These are phyloP conservation scores for Pollenia amentaria DNA, from an alignment of 2,888 invertebrate species.

Conservation along the genomic window DNA sequence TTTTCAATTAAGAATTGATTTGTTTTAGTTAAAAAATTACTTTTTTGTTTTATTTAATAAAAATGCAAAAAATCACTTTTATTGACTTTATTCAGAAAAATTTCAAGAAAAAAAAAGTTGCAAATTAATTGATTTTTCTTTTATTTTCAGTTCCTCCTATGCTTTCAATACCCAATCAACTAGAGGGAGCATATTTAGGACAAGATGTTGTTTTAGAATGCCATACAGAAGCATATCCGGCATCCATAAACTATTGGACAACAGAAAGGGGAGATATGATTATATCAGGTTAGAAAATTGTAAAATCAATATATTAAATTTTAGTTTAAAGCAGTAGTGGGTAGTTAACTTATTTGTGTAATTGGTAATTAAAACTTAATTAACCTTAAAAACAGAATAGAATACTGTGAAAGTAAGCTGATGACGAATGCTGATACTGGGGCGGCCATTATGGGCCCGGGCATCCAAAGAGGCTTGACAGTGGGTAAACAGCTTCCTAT, in stretches of 20 bases:
- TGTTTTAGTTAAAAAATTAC: constrained; percentile 48
- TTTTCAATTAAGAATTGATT: constrained; percentile 67
- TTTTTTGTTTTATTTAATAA: constrained; percentile 29
- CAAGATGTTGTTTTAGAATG: constrained; percentile 95
- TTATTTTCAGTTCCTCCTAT: constrained; percentile 93
- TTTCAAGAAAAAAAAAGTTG: constrained; percentile 13
- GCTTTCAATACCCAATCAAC: constrained; percentile 96
- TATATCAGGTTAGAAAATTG: constrained; percentile 90
- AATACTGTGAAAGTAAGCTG: too few relatives aligned
- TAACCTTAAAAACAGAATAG: too few relatives aligned
- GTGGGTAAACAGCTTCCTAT: too few relatives aligned
- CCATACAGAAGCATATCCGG: constrained; percentile 96
- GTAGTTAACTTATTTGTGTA: not conserved
- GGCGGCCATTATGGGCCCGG: too few relatives aligned
- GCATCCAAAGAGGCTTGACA: too few relatives aligned
- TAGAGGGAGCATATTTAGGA: constrained; percentile 94
- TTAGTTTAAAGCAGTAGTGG: too few relatives aligned
- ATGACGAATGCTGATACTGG: too few relatives aligned
- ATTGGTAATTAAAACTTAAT: too few relatives aligned
- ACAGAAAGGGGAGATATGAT: constrained; percentile 96
- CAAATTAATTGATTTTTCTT: not conserved
- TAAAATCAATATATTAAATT: too few relatives aligned
- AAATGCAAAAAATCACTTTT: not conserved
- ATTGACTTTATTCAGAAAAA: constrained; percentile 7
- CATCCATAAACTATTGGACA: constrained; percentile 97